phyloP scores from a whole-genome alignment of 1,140 invertebrate genomes.

The Theocolax elegans region DNA sequence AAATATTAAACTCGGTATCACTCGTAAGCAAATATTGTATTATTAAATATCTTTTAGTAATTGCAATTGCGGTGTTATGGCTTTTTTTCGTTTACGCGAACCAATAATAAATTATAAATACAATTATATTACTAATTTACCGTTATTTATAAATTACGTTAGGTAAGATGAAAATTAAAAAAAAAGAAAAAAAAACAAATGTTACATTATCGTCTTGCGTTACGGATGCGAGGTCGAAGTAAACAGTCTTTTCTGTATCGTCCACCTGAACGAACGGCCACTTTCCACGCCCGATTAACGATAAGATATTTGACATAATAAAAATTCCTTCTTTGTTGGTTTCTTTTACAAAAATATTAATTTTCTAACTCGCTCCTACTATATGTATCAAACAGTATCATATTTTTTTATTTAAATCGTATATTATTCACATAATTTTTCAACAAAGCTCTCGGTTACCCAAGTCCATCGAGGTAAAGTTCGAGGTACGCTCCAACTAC shows the following conservation, averaged over 20 bases:
- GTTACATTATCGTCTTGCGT: neutral
- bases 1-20: neutral
- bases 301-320: neutral
- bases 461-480: neutral
- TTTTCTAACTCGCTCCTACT: conserved; percentile 6
- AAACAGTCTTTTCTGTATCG: conserved; percentile 1
- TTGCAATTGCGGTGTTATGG: neutral
- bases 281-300: neutral
- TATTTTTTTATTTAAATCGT: conserved; percentile 7
- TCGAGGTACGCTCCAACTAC: neutral
- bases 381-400: conserved; percentile 2
- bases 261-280: neutral
- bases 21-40: neutral
- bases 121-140: conserved; percentile 21
- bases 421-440: neutral
- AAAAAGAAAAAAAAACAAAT: neutral
- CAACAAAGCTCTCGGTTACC: conserved; percentile 3
- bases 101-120: conserved; percentile 29
- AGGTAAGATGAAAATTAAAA: too few species aligned
- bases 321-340: conserved; percentile 7
- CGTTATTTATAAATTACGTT: conserved; percentile 7
- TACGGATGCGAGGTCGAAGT: neutral
- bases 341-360: conserved; percentile 31
- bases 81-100: neutral
- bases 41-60: neutral